phyloP scores from a whole-genome alignment of 2,888 invertebrate genomes.

The Nesidiocoris tenuis region DNA sequence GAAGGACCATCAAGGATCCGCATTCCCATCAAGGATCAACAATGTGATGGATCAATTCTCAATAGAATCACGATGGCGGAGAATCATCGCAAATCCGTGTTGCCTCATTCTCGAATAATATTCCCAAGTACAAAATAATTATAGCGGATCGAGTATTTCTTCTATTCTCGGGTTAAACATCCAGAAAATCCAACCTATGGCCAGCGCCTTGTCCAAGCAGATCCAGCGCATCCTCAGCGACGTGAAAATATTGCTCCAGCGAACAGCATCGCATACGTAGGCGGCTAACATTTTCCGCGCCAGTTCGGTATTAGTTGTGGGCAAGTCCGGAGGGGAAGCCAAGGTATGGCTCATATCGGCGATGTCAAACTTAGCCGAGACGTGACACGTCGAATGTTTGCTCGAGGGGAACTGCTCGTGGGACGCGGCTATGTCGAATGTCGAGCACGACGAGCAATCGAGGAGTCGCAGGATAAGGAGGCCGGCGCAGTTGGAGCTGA shows the following conservation, averaged over 20 bases:
- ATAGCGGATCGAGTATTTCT: too few relatives aligned
- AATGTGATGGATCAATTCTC: too few relatives aligned
- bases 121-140: too few relatives aligned
- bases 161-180: too few relatives aligned
- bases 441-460: slow-evolving; percentile 46
- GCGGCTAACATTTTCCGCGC: slow-evolving; percentile 44
- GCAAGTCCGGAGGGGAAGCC: slow-evolving; percentile 30
- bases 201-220: slow-evolving; percentile 45
- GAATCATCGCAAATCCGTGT: too few relatives aligned
- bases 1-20: too few relatives aligned
- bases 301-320: slow-evolving; percentile 16
- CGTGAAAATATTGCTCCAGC: slow-evolving; percentile 47
- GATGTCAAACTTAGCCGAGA: slow-evolving; percentile 46
- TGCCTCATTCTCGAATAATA: too few relatives aligned
- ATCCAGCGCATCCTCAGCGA: slow-evolving; percentile 45
- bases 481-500: slow-evolving; percentile 19
- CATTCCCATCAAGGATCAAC: too few relatives aligned
- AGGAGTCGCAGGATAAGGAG: slow-evolving; percentile 42
- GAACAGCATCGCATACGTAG: slow-evolving; percentile 45
- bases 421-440: slow-evolving; percentile 35
- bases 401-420: slow-evolving; percentile 40
- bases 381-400: slow-evolving; percentile 43
- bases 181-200: slow-evolving; percentile 35
- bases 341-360: slow-evolving; percentile 46
- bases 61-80: too few relatives aligned